Conservation (phyloP, 2,113 vertebrate species). For the Morone chrysops region DNA sequence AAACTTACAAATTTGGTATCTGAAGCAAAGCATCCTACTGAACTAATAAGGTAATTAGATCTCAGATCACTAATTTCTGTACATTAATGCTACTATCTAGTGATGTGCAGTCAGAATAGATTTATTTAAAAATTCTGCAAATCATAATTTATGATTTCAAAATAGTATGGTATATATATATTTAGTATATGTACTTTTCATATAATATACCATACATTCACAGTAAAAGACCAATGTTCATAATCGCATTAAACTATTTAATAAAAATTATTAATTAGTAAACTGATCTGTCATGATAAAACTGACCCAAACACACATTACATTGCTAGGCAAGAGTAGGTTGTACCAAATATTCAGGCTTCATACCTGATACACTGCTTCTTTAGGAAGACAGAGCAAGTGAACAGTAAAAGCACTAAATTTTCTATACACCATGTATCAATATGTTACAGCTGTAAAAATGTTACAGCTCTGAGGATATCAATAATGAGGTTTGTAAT, state of each 20-base stretch:
- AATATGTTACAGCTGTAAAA: constrained; percentile 19
- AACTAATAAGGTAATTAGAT: background rate
- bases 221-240: constrained; percentile 5
- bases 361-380: constrained; percentile 13
- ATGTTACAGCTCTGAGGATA: constrained; percentile 27
- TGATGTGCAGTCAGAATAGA: background rate
- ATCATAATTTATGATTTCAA: constrained; percentile 13
- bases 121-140: constrained; percentile 1
- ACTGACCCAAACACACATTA: constrained; percentile 2
- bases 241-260: background rate
- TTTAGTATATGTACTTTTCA: constrained; percentile 24
- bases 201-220: constrained; percentile 7
- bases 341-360: constrained; percentile 39
- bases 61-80: background rate
- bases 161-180: background rate
- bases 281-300: background rate
- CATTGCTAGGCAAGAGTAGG: background rate
- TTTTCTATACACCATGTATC: constrained; percentile 21
- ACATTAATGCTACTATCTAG: background rate
- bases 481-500: constrained; percentile 12
- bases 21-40: background rate
- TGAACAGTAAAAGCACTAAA: constrained; percentile 1
- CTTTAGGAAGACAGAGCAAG: background rate
- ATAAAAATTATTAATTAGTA: background rate
- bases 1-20: background rate